A percentile compares a stretch with the other conserved stretches of the same genome.
Conservation (phyloP, 2,888 invertebrate genomes). For the Ectropis crepuscularia region DNA sequence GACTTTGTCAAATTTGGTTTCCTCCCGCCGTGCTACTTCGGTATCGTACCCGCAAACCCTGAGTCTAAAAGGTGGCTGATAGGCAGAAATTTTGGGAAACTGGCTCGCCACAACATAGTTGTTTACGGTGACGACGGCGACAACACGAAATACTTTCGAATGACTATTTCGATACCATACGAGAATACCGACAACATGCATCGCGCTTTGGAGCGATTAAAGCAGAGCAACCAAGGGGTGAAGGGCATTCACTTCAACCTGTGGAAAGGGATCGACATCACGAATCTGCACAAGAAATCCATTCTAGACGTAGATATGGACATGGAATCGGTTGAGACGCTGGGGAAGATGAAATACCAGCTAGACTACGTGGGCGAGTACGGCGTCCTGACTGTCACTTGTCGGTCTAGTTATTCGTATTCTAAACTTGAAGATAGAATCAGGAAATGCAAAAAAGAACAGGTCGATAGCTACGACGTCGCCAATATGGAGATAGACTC, state of each 20-base stretch:
- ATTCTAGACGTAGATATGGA: constrained; percentile 61
- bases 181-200: constrained; percentile 36
- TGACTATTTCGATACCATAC: constrained; percentile 51
- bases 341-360: constrained; percentile 55
- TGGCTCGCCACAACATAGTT: constrained; percentile 55
- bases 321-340: constrained; percentile 66
- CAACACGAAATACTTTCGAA: constrained; percentile 56
- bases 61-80: constrained; percentile 68
- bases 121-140: constrained; percentile 58
- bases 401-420: constrained; percentile 53
- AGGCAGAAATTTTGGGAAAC: constrained; percentile 58
- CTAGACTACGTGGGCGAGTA: constrained; percentile 60
- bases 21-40: constrained; percentile 63
- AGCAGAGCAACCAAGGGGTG: constrained; percentile 63
- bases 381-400: constrained; percentile 38
- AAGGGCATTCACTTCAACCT: constrained; percentile 65
- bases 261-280: constrained; percentile 57
- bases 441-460: constrained; percentile 58
- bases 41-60: constrained; percentile 65
- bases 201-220: constrained; percentile 55
- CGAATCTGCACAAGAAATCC: constrained; percentile 25
- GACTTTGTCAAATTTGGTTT: constrained; percentile 72
- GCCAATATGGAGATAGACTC: constrained; percentile 74
- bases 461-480: constrained; percentile 66
- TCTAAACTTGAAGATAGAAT: constrained; percentile 54